Evolutionary conservation across 2,888 invertebrate species (phyloP).

Genomic region (Nezara viridula): DNA sequence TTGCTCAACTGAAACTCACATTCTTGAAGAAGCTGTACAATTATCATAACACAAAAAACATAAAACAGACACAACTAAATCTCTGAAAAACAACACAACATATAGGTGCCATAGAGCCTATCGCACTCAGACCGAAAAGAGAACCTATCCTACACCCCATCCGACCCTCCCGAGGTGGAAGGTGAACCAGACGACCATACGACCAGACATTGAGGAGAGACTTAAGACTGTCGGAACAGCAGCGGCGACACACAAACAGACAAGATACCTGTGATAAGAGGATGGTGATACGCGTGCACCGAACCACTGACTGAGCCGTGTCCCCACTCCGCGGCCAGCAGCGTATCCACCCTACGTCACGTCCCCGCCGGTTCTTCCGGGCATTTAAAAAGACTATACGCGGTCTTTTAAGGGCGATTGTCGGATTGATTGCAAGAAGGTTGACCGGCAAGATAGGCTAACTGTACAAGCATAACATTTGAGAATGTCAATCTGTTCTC

Average conservation of each 20-base stretch:
- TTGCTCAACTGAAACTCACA: background rate
- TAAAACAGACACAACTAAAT: slow-evolving; percentile 1
- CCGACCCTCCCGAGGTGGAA: background rate
- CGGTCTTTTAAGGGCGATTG: background rate
- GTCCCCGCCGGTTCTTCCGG: background rate
- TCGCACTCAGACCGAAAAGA: no score
- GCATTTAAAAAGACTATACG: background rate
- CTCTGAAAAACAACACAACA: background rate
- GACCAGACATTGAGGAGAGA: background rate
- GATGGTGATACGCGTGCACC: slow-evolving; percentile 7
- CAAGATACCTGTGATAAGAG: slow-evolving; percentile 26
- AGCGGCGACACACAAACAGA: background rate
- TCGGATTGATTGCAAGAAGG: background rate
- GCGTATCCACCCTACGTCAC: slow-evolving; percentile 19
- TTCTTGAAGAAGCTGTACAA: background rate
- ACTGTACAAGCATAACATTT: background rate
- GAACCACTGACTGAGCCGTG: slow-evolving; percentile 30
- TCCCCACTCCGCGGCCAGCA: slow-evolving; percentile 15
- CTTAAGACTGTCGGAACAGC: background rate
- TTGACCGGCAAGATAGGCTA: background rate
- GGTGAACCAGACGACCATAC: background rate
- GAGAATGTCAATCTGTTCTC: background rate
- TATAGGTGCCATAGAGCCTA: no score
- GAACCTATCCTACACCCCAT: background rate
- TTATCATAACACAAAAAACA: background rate